These are phyloP conservation scores for Lacanobia oleracea DNA, from an alignment of 2,888 invertebrate species.

Conservation along the genomic window DNA sequence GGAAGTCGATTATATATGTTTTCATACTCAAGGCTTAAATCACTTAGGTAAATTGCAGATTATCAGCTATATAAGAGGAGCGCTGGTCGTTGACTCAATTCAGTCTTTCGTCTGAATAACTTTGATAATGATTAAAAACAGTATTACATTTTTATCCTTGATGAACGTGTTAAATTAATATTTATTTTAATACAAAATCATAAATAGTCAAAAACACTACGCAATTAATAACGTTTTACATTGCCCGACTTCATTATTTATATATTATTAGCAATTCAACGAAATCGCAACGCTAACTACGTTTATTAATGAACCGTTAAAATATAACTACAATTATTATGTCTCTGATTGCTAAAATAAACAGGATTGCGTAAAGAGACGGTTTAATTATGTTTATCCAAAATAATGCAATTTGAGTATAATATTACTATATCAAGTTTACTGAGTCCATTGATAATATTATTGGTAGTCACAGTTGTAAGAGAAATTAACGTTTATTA, in stretches of 20 bases:
- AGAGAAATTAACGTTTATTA: too few species aligned
- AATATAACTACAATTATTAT: constrained; percentile 34
- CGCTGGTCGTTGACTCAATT: too few species aligned
- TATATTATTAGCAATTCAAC: constrained; percentile 9
- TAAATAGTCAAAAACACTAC: background rate
- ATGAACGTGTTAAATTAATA: background rate
- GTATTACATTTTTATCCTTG: background rate
- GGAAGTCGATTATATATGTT: too few species aligned
- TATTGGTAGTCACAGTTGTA: background rate
- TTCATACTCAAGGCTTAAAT: too few species aligned
- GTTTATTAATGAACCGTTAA: constrained; percentile 43
- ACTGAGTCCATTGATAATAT: background rate
- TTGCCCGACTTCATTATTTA: constrained; percentile 15
- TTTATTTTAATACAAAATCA: background rate
- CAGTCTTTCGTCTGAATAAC: too few species aligned
- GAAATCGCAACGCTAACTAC: constrained; percentile 15
- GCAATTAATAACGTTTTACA: background rate
- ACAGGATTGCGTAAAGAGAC: constrained; percentile 3
- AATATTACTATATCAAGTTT: background rate
- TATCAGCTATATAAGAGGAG: too few species aligned
- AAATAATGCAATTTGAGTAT: background rate
- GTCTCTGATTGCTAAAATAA: constrained; percentile 37
- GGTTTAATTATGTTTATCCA: constrained; percentile 18
- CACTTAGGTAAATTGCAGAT: too few species aligned
- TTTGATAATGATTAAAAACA: too few species aligned